A percentile compares a stretch with the other conserved stretches of the same genome.
phyloP scores from a whole-genome alignment of 2,113 vertebrate genomes.

The Heliornis fulica region DNA sequence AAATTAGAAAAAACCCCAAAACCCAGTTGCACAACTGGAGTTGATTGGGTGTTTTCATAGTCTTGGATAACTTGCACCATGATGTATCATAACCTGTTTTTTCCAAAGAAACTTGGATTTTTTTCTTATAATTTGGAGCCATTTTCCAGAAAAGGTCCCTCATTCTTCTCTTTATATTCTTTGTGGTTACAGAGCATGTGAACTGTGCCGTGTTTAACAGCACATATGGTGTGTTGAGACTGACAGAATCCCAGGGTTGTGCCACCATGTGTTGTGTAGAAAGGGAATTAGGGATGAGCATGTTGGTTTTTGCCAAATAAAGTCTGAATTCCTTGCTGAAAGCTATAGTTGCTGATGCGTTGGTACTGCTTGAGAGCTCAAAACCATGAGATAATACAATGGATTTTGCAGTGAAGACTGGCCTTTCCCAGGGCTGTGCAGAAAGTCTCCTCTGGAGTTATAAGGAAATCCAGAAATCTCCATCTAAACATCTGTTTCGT shows the following conservation, averaged over 20 bases:
- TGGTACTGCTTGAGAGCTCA: background rate
- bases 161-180: background rate
- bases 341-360: background rate
- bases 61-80: background rate
- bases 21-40: background rate
- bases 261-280: background rate
- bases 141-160: background rate
- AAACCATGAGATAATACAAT: background rate
- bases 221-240: background rate
- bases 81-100: background rate
- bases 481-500: background rate
- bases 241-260: background rate
- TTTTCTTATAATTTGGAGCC: background rate
- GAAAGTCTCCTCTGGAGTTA: background rate
- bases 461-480: background rate
- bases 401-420: background rate
- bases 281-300: background rate
- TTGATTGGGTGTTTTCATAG: background rate
- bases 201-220: background rate
- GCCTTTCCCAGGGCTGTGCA: background rate
- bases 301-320: background rate
- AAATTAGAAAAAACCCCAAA: background rate
- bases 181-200: background rate
- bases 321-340: background rate
- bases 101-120: background rate